Percentiles rank a stretch among this genome's conserved stretches.
Conservation (phyloP, 2,888 invertebrate genomes). For the Latheticus oryzae region DNA sequence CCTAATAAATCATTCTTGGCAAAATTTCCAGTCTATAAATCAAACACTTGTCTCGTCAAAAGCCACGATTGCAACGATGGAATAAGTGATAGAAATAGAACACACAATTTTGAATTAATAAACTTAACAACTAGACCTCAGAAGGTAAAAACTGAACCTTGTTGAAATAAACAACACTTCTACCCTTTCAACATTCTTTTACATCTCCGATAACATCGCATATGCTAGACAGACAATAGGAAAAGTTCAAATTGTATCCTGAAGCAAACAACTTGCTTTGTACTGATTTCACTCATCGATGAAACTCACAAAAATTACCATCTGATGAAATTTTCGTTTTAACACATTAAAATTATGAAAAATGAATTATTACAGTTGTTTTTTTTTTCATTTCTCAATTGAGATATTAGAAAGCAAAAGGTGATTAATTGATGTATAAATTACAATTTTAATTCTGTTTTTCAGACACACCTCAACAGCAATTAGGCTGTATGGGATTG, state of each 20-base stretch:
- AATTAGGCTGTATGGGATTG: conserved; percentile 67
- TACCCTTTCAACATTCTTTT: too few species aligned
- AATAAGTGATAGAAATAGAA: conserved; percentile 20
- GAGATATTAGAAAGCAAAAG: conserved; percentile 28
- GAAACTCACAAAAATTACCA: conserved; percentile 28
- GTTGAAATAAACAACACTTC: conserved; percentile 8
- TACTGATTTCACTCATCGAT: conserved; percentile 29
- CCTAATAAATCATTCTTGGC: conserved; percentile 21
- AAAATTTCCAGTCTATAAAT: conserved; percentile 27
- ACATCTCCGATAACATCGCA: conserved; percentile 34
- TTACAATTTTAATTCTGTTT: conserved; percentile 13
- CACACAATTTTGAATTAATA: conserved; percentile 17
- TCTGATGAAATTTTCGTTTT: conserved; percentile 45
- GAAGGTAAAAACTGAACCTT: conserved; percentile 3
- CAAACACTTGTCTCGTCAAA: conserved; percentile 25
- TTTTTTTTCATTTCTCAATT: too few species aligned
- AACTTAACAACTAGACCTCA: too few species aligned
- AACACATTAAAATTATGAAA: conserved; percentile 17
- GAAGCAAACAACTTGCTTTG: conserved; percentile 27
- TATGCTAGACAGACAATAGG: conserved; percentile 28
- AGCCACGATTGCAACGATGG: conserved; percentile 10
- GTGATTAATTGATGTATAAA: conserved; percentile 28
- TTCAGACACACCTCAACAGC: conserved; percentile 43
- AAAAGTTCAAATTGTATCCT: conserved; percentile 32
- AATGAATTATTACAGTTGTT: conserved; percentile 6